Evolutionary conservation across 2,113 vertebrate genomes (phyloP), one percentile per base, ranked within the genome.

Genomic region (Catharus fuscescens): DNA sequence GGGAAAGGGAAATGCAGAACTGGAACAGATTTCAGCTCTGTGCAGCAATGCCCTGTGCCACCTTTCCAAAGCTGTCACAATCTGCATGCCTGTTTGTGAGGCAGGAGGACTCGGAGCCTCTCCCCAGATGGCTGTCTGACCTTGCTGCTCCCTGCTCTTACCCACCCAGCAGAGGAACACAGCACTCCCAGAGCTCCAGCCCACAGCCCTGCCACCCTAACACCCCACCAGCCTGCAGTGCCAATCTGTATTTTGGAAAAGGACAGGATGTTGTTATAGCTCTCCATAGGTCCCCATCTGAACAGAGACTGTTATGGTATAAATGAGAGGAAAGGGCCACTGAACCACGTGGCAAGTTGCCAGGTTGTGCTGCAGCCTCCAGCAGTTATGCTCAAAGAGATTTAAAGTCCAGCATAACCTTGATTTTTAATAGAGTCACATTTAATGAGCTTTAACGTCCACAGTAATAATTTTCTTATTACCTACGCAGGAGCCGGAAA

Each of bases 351-450:
- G 97, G 97, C 93, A 60, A 83, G 53, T 79, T 91, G 95, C 97
- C 97, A 97, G 90, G 67, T n/a, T 40, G 53, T 84, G 94, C 96
- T 88, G 96, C 85, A 84, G 95, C 93, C 91, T 93, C 96, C 92
- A 76, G 94, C 34, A 3, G 96, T 94, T 97, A 42, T 62, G 88
- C 95, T 94, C 87, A 97, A 78, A 96, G 88, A 97, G 97, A 97
- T 97, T 97, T 97, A 97, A 95, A 95, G 97, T 95, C 93, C 93
- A 92, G 92, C 71, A 88, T 97, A 97, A 97, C 97, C 97, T 97
- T 97, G 97, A 92, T 96, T 97, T 96, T 96, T 97, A 97, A 96
- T 97, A 97, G 96, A 97, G 97, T 97, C 97, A 94, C 96, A 97
- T 96, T 97, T 97, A 97, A 97, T 96, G 96, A 97, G 96, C 96